Percentiles rank a stretch among this genome's conserved stretches.
Conservation (phyloP, 2,113 vertebrate species). For the Apeltes quadracus region DNA sequence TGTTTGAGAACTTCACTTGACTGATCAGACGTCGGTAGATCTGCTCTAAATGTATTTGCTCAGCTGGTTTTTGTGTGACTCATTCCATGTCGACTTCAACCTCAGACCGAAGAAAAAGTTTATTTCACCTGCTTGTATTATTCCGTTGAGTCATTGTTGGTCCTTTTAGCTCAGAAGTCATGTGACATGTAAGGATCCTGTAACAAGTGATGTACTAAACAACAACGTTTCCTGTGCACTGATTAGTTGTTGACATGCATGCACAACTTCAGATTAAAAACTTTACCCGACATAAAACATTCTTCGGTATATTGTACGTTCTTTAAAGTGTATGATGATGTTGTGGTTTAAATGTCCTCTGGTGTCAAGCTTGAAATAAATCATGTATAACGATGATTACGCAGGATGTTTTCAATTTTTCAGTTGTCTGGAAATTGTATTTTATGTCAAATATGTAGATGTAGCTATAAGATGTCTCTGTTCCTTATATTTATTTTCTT, state of each 20-base stretch:
- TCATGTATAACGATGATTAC: constrained; percentile 32
- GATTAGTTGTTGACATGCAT: constrained; percentile 44
- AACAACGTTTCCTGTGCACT: constrained; percentile 40
- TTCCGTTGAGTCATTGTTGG: constrained; percentile 41
- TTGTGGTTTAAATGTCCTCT: constrained; percentile 20
- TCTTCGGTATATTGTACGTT: constrained; percentile 20
- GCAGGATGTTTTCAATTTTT: constrained; percentile 47
- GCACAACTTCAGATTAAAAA: constrained; percentile 34
- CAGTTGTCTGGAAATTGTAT: constrained; percentile 39
- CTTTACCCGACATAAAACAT: constrained; percentile 13
- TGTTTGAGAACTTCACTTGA: constrained; percentile 34
- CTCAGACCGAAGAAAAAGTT: constrained; percentile 4
- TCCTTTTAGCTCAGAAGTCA: constrained; percentile 25
- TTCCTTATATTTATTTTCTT: constrained; percentile 23
- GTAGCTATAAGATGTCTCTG: constrained; percentile 17
- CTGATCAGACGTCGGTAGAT: constrained; percentile 37
- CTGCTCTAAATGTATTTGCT: constrained; percentile 42
- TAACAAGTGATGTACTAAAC: constrained; percentile 47
- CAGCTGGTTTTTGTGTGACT: constrained; percentile 49
- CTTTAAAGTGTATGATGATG: constrained; percentile 28
- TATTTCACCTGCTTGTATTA: constrained; percentile 37
- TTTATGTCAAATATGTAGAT: constrained; percentile 57
- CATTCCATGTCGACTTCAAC: constrained; percentile 35
- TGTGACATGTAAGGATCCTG: constrained; percentile 37
- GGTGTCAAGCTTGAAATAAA: constrained; percentile 31